These are phyloP conservation scores for Salvelinus fontinalis DNA, from an alignment of 2,113 vertebrate genomes.

Conservation along the genomic window DNA sequence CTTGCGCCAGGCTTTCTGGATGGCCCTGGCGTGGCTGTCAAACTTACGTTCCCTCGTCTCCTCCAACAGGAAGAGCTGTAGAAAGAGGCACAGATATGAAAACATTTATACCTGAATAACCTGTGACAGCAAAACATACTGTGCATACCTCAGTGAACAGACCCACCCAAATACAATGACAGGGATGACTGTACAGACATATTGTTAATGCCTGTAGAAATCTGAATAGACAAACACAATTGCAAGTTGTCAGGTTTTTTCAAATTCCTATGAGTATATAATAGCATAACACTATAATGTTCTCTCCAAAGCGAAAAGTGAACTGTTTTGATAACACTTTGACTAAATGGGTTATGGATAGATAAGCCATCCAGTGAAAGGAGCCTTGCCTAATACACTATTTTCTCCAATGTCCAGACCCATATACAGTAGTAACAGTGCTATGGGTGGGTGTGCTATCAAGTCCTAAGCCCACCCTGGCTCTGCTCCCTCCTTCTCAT, in stretches of 20 bases:
- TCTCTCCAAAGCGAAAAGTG: too few species aligned
- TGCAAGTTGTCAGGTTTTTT: neutral
- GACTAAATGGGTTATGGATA: neutral
- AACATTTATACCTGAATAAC: neutral
- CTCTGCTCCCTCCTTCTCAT: slow-evolving; percentile 24
- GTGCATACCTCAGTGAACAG: slow-evolving; percentile 15
- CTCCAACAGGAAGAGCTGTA: slow-evolving; percentile 92
- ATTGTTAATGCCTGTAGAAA: slow-evolving; percentile 19
- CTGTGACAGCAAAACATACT: neutral
- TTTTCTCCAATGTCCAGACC: neutral
- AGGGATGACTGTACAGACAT: slow-evolving; percentile 22
- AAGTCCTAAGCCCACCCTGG: neutral
- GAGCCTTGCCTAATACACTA: neutral
- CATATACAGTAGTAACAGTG: neutral
- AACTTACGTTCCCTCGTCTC: slow-evolving; percentile 97
- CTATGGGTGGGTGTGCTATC: slow-evolving; percentile 1
- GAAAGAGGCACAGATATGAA: slow-evolving; percentile 31
- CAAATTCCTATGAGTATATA: neutral
- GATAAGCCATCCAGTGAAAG: neutral
- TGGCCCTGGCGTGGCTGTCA: slow-evolving; percentile 90
- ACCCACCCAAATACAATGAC: slow-evolving; percentile 22
- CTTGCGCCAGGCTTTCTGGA: slow-evolving; percentile 95
- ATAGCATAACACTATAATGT: too few species aligned
- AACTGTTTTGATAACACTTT: too few species aligned
- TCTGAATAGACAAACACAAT: slow-evolving; percentile 6